phyloP scores from a whole-genome alignment of 2,888 invertebrate genomes.

The Sminthurinus aureus region DNA sequence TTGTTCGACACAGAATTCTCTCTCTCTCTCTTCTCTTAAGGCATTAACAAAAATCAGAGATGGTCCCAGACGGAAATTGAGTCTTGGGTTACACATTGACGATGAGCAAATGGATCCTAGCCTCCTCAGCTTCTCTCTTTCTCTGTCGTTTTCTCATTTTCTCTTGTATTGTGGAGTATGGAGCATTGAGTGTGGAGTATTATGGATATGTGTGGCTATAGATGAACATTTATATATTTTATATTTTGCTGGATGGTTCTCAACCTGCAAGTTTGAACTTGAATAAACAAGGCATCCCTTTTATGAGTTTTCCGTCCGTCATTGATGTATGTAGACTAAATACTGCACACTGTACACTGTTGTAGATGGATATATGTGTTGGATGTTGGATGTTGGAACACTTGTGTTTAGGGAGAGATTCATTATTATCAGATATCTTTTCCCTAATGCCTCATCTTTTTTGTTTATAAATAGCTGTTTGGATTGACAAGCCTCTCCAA shows the following conservation, averaged over 20 bases:
- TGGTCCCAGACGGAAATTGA: conserved; percentile 37
- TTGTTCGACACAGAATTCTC: neutral
- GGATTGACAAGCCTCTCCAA: conserved; percentile 17
- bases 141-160: neutral
- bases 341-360: neutral
- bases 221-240: neutral
- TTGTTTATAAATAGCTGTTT: conserved; percentile 8
- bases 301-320: conserved; percentile 7
- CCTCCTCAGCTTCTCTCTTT: neutral
- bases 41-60: conserved; percentile 22
- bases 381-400: neutral
- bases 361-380: neutral
- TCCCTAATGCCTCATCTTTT: neutral
- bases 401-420: neutral
- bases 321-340: neutral
- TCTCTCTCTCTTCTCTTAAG: neutral
- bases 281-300: conserved; percentile 17
- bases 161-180: neutral
- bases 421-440: neutral
- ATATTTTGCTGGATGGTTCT: neutral
- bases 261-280: conserved; percentile 12
- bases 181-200: too few species aligned
- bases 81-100: conserved; percentile 34
- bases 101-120: conserved; percentile 28
- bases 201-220: too few species aligned